Evolutionary conservation across 2,888 invertebrate species (phyloP), one percentile per base, ranked within the genome.

Genomic region (Gymnocheta viridis): DNA sequence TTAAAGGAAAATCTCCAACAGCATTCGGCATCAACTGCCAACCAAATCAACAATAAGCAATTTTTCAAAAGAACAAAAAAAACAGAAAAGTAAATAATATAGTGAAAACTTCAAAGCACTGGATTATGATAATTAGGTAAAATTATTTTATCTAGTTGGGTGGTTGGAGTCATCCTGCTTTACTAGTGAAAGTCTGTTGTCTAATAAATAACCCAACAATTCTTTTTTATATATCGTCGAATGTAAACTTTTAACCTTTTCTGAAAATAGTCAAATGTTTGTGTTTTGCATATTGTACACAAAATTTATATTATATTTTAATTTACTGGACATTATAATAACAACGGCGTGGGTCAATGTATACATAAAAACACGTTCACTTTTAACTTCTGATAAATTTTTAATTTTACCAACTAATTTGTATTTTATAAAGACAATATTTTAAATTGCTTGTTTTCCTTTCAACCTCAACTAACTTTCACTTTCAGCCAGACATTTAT

Each of bases 81-180:
- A 24, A 29, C 32, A 19, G 38, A 70, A 41, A 51, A 47, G 41
- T 54, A 64, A 60, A 69, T 78, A 69, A 60, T 19, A 51, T 32
- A 80, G 44, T 70, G 38, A 66, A 12, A n/a, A 29, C 49, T 73
- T 9, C 54, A 73, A 7, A 24, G 24, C 24, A 54, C 76, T 74
- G 74, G 82, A 85, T 86, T 85, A 85, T 85, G 85, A 85, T 86
- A 86, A 86, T 85, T 86, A 85, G 81, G 49, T 82, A 81, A 79
- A 82, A 79, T 79, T 32, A 24, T 82, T 56, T 80, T 41, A 51
- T 82, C 47, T 66, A 24, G 4, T 67, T 69, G n/a, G 14, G 17
- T 9, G 7, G 47, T 3, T 47, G 35, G 51, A 35, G 35, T n/a
- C 7, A 38, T n/a, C 47, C 41, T 27, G 27, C 7, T 54, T 54